Evolutionary conservation across 2,113 vertebrate genomes (phyloP), one percentile per base, ranked within the genome.

Genomic region (Pseudorhombus dupliciocellatus): DNA sequence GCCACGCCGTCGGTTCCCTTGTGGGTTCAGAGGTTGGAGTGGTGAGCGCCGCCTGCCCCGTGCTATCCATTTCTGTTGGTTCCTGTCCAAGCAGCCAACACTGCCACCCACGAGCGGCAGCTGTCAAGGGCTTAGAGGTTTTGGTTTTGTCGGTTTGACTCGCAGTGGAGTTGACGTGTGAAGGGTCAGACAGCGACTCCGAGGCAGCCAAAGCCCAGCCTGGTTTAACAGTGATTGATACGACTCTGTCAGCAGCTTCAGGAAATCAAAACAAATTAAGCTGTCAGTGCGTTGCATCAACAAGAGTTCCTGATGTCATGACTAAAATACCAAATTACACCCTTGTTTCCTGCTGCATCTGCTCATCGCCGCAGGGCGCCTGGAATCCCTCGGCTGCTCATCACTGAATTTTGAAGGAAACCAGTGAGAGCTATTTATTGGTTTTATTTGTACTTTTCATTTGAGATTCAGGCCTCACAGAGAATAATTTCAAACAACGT

Each of bases 21-120:
- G 76, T 85, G 87, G 80, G 73, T 73, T 66, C 70, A 75, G 78
- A 81, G 88, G 84, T 88, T 85, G 80, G 30, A 60, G 78, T 28
- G 84, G 83, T 64, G 74, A 81, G 73, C 60, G 5, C 40, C 30
- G 78, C 69, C 80, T 83, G 84, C 70, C 85, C 66, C 16, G 21
- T 71, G 79, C 74, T 82, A 85, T 83, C 80, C 69, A 53, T 79
- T 78, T 83, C 73, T 83, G 46, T 53, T 77, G 79, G 60, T 70
- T 72, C 21, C 44, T 50, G 30, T 85, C 71, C 80, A 82, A 65
- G 50, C 62, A 81, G 59, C 78, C 64, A 68, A 44, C 59, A 60
- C 66, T 84, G 78, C 87, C 86, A 90, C 89, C 86, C 83, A 88
- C 57, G 44, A 81, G 74, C 20, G 31, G 55, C 10, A 50, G 70